Base-by-base conservation (phyloP, 2,797 vertebrate species). In the Moxostoma hubbsi region DNA sequence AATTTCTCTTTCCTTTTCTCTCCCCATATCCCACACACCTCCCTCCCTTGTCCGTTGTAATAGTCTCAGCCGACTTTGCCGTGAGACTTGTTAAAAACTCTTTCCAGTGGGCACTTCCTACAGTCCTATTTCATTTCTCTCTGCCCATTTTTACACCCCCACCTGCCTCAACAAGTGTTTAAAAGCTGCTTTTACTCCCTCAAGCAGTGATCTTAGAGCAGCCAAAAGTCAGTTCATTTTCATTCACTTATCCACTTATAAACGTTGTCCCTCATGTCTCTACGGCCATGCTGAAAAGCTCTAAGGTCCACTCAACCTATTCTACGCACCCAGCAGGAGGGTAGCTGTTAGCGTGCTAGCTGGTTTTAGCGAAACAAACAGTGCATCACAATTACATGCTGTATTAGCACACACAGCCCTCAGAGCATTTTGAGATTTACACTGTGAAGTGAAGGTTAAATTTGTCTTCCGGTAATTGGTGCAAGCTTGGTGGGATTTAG, bases 1-100 rank as follows among this genome's bases (percentile, higher is more conserved):
- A 91, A 94, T 94, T 93, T 93, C 81, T 89, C 11, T 63, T 62
- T 75, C 36, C 58, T 55, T 46, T 55, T 18, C 73, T 71, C 57
- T 77, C 13, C 66, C 50, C 43, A 6, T 59, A 13, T 53, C 15
- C 43, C 55, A 62, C 62, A 43, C 75, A 36, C 65, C 68, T 57
- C 16, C 66, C 54, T 13, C 53, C 69, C 7, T 70, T 83, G 86
- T 92, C 84, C 90, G 86, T 82, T 90, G 89, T 91, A 81, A 82
- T 84, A 88, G 83, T 82, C 69, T 61, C 86, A 87, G 76, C 84
- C 86, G 88, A 83, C 88, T 36, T 36, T 75, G 86, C 11, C 85
- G 78, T 72, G 76, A 46, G 79, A 86, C 79, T 36, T 4, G 36
- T 36, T 36, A 36, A 36, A 36, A 5, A 36, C 36, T 36, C 36